Evolutionary conservation across 2,113 vertebrate genomes (phyloP).

Genomic region (Coptodon rendalli): DNA sequence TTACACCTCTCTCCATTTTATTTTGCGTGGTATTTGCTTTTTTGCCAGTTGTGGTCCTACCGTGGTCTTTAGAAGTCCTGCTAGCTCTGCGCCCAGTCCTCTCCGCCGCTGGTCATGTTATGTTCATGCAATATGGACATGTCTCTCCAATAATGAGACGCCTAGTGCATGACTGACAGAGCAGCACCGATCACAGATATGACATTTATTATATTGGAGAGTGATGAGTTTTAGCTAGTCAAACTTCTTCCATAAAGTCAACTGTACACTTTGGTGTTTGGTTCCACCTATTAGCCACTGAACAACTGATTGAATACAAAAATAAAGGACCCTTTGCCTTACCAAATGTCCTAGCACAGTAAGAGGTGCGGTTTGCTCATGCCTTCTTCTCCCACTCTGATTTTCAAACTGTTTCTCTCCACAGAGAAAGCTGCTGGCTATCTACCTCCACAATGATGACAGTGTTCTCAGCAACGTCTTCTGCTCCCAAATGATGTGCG

Average conservation of each 20-base stretch:
- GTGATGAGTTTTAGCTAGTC: background rate
- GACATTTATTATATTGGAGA: background rate
- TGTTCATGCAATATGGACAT: conserved; percentile 22
- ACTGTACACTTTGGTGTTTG: background rate
- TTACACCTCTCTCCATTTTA: conserved; percentile 69
- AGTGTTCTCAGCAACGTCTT: conserved; percentile 98
- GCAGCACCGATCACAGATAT: background rate
- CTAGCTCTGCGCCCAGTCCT: background rate
- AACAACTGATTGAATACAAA: background rate
- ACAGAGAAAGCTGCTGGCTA: conserved; percentile 98
- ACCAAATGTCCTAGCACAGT: background rate
- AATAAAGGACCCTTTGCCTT: background rate
- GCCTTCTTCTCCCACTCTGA: background rate
- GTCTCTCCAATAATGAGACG: background rate
- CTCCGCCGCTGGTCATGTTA: background rate
- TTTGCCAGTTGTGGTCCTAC: conserved; percentile 40
- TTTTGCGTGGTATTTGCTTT: conserved; percentile 71
- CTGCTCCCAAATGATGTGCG: conserved; percentile 99
- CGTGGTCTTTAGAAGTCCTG: conserved; percentile 22
- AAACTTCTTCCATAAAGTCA: background rate
- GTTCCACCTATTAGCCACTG: background rate
- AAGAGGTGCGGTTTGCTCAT: background rate
- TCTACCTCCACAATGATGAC: conserved; percentile 99
- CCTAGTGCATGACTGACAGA: background rate
- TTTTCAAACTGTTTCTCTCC: background rate